phyloP scores from a whole-genome alignment of 2,888 invertebrate species.

The Drosophila leonis region DNA sequence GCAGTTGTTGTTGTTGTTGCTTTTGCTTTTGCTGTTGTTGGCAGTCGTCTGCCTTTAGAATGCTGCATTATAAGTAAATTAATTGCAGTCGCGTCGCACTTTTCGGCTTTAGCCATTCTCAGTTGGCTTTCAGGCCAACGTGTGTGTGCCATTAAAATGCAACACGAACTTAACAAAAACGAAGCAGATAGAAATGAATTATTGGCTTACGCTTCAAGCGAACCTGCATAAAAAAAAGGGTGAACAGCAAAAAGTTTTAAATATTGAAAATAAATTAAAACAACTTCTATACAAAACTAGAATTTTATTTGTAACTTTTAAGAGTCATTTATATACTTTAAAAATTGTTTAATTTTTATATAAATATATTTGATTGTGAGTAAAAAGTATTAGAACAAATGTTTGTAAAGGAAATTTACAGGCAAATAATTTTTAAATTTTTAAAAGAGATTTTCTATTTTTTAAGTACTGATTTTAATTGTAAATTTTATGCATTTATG shows the following conservation, averaged over 20 bases:
- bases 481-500: neutral
- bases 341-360: too few species aligned
- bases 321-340: too few species aligned
- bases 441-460: too few species aligned
- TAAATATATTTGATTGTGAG: too few species aligned
- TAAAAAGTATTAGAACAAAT: too few species aligned
- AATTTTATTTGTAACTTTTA: too few species aligned
- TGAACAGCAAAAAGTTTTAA: neutral
- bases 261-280: neutral
- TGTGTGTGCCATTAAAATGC: constrained; percentile 72
- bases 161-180: constrained; percentile 69
- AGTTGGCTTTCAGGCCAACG: constrained; percentile 62
- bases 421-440: too few species aligned
- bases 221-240: neutral
- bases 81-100: constrained; percentile 77
- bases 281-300: too few species aligned
- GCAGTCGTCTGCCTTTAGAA: constrained; percentile 40
- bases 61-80: constrained; percentile 71
- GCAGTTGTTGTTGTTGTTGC: constrained; percentile 24
- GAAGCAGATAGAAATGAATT: constrained; percentile 27
- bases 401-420: too few species aligned
- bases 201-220: neutral
- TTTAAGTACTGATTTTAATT: neutral
- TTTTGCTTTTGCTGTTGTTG: constrained; percentile 38
- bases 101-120: constrained; percentile 64